Percentiles rank a stretch among this genome's conserved stretches.
phyloP scores from a whole-genome alignment of 2,797 vertebrate genomes.

The Pseudopleuronectes americanus region DNA sequence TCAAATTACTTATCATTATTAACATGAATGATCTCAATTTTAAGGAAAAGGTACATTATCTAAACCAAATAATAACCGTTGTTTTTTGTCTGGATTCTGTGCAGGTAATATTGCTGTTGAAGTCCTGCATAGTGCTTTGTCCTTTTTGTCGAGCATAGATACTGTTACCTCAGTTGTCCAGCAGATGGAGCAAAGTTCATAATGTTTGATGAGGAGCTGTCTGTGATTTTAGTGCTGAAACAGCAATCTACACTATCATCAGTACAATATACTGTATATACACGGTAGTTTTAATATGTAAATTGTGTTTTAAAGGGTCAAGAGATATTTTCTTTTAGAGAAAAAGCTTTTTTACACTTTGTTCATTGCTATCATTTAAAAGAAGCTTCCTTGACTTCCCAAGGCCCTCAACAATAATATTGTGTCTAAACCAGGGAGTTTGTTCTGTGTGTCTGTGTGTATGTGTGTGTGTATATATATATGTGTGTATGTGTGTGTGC shows the following conservation, averaged over 20 bases:
- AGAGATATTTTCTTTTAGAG: not conserved
- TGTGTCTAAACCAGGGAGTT: slow-evolving; percentile 28
- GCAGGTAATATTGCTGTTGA: slow-evolving; percentile 6
- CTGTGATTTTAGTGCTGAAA: slow-evolving; percentile 17
- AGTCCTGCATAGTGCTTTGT: not conserved
- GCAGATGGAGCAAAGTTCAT: slow-evolving; percentile 82
- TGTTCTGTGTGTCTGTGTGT: slow-evolving; percentile 27
- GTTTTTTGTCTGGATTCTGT: slow-evolving; percentile 13
- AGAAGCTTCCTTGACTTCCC: not conserved
- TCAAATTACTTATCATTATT: not conserved
- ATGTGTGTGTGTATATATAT: not conserved
- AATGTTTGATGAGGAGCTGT: slow-evolving; percentile 64
- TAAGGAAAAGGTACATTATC: not conserved
- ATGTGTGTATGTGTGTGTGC: slow-evolving; percentile 25
- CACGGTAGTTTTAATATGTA: not conserved
- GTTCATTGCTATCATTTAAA: too few relatives aligned
- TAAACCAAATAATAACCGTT: not conserved
- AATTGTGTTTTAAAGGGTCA: not conserved
- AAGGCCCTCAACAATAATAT: not conserved
- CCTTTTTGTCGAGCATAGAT: not conserved
- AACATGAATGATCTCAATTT: not conserved
- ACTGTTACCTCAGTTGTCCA: slow-evolving; percentile 70
- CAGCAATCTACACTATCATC: not conserved
- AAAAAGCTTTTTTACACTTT: too few relatives aligned
- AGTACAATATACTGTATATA: not conserved